phyloP scores from a whole-genome alignment of 2,888 invertebrate genomes.

The Phasia obesa region DNA sequence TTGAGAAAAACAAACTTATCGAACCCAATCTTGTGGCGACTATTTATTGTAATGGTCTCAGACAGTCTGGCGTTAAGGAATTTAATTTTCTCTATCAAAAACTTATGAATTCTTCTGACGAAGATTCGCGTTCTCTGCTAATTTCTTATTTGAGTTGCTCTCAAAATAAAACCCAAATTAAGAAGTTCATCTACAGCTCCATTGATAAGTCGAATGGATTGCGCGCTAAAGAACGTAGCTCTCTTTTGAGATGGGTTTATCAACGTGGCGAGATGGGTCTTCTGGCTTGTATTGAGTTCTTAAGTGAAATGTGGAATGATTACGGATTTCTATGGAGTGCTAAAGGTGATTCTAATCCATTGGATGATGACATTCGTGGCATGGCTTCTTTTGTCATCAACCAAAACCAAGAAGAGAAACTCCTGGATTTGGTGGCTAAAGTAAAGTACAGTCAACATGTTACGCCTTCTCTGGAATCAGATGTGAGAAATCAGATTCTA shows the following conservation, averaged over 20 bases:
- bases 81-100: constrained; percentile 86
- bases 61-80: constrained; percentile 82
- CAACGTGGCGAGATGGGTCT: constrained; percentile 82
- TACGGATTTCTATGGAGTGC: constrained; percentile 74
- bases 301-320: constrained; percentile 80
- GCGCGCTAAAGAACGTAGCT: constrained; percentile 76
- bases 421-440: constrained; percentile 73
- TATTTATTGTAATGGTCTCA: constrained; percentile 81
- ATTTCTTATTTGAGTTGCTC: constrained; percentile 87
- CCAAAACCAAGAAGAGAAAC: constrained; percentile 74
- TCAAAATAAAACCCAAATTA: constrained; percentile 83
- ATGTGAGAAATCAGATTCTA: constrained; percentile 73
- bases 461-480: constrained; percentile 68
- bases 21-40: constrained; percentile 78
- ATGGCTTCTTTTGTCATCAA: constrained; percentile 77
- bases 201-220: constrained; percentile 73
- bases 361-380: constrained; percentile 75
- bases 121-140: constrained; percentile 85
- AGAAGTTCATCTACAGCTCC: constrained; percentile 82
- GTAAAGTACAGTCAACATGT: constrained; percentile 74
- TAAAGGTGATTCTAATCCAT: constrained; percentile 77
- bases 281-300: constrained; percentile 83
- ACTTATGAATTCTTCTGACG: constrained; percentile 84
- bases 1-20: constrained; percentile 72
- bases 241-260: constrained; percentile 76